phyloP scores from a whole-genome alignment of 64 coral and sea anemone genomes.

The Orbicella faveolata region DNA sequence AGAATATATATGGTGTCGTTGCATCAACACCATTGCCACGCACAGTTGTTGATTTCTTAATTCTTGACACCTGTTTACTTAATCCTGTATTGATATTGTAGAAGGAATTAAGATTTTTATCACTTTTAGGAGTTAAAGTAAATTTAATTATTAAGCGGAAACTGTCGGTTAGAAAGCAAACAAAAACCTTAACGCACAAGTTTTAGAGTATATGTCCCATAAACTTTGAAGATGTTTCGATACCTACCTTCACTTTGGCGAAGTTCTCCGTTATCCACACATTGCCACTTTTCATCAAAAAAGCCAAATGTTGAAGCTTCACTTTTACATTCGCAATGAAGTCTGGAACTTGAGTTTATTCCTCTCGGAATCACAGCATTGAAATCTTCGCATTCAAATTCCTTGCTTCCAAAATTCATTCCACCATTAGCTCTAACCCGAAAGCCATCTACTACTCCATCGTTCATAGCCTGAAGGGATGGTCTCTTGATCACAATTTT shows the following conservation, averaged over 20 bases:
- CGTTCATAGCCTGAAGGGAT: background rate
- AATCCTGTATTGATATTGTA: too few relatives aligned
- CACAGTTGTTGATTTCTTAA: too few relatives aligned
- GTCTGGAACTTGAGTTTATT: background rate
- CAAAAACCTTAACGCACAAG: background rate
- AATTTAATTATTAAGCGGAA: too few relatives aligned
- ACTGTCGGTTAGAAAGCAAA: too few relatives aligned
- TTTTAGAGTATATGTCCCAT: background rate
- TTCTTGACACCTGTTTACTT: too few relatives aligned
- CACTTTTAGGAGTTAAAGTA: too few relatives aligned
- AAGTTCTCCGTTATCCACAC: conserved; percentile 14
- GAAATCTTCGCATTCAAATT: background rate
- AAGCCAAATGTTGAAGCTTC: conserved; percentile 10
- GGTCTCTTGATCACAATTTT: background rate
- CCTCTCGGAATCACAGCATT: background rate
- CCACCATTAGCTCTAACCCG: background rate
- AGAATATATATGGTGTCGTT: too few relatives aligned
- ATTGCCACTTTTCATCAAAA: conserved; percentile 8
- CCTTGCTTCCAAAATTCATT: background rate
- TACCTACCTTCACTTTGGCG: conserved; percentile 2
- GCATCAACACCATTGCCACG: too few relatives aligned
- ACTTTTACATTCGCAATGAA: background rate
- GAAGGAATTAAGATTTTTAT: too few relatives aligned
- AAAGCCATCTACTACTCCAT: background rate
- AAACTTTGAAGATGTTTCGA: background rate